A percentile compares a stretch with the other conserved stretches of the same genome.
Conservation (phyloP, 2,113 vertebrate genomes). For the Pterocles burchelli region DNA sequence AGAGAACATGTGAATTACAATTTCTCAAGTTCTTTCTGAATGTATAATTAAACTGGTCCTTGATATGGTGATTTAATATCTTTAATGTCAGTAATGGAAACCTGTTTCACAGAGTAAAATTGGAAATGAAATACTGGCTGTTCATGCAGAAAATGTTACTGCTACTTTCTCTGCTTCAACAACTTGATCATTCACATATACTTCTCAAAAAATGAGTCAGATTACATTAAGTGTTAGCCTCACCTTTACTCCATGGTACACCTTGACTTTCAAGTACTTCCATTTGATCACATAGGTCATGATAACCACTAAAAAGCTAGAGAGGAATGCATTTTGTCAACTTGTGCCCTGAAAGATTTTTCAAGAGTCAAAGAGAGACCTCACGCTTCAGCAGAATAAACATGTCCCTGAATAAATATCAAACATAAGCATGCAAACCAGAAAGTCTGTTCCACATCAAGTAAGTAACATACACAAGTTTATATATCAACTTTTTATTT, state of each 20-base stretch:
- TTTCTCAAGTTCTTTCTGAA: background rate
- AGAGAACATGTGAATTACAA: background rate
- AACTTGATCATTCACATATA: background rate
- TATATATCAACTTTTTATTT: background rate
- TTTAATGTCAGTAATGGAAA: background rate
- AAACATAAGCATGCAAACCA: constrained; percentile 16
- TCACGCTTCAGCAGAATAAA: constrained; percentile 20
- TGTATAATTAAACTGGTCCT: background rate
- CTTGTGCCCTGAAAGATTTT: background rate
- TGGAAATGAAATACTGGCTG: background rate
- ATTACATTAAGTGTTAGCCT: background rate
- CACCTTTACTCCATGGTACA: background rate
- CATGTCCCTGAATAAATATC: background rate
- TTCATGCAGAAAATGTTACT: background rate
- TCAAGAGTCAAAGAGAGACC: background rate
- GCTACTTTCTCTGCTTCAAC: background rate
- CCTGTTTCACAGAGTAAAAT: background rate
- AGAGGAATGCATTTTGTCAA: background rate
- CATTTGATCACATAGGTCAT: background rate
- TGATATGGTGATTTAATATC: background rate
- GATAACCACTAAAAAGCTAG: background rate
- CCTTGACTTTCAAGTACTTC: constrained; percentile 3
- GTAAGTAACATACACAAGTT: background rate
- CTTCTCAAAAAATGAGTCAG: background rate
- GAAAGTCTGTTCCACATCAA: background rate